These are phyloP conservation scores for Orius laevigatus DNA, from an alignment of 1,140 invertebrate genomes.

Conservation along the genomic window DNA sequence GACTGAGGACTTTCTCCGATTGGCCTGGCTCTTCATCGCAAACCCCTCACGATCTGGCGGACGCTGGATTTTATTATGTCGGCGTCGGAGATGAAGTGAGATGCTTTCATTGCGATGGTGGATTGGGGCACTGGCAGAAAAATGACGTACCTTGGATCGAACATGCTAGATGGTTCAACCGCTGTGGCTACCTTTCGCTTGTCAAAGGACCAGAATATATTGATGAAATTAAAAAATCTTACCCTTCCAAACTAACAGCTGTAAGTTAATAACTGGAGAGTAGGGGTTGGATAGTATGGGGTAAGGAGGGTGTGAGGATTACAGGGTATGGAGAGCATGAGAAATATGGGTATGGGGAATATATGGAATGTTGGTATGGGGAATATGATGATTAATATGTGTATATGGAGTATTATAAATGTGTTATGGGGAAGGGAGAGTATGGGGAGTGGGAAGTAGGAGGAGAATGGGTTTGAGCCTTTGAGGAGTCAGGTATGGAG, in stretches of 20 bases:
- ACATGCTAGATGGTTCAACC: constrained; percentile 77
- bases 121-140: constrained; percentile 67
- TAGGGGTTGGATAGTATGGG: too few species aligned
- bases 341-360: neutral
- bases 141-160: constrained; percentile 77
- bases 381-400: neutral
- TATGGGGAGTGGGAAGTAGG: too few species aligned
- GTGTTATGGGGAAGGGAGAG: too few species aligned
- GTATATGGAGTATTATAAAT: neutral
- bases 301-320: too few species aligned
- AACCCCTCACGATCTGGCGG: constrained; percentile 45
- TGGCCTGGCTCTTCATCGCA: constrained; percentile 47
- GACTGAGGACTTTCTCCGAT: constrained; percentile 41
- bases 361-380: neutral
- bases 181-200: constrained; percentile 60
- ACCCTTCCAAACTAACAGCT: neutral
- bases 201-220: constrained; percentile 67
- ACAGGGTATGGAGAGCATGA: neutral
- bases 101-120: constrained; percentile 85
- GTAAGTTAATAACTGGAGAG: neutral
- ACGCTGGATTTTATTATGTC: constrained; percentile 62
- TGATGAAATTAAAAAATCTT: constrained; percentile 23
- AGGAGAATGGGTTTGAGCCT: too few species aligned
- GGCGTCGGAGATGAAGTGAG: constrained; percentile 54
- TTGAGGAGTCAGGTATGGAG: too few species aligned